Conservation (phyloP, 2,113 vertebrate species). For the Myotis brandtii region DNA sequence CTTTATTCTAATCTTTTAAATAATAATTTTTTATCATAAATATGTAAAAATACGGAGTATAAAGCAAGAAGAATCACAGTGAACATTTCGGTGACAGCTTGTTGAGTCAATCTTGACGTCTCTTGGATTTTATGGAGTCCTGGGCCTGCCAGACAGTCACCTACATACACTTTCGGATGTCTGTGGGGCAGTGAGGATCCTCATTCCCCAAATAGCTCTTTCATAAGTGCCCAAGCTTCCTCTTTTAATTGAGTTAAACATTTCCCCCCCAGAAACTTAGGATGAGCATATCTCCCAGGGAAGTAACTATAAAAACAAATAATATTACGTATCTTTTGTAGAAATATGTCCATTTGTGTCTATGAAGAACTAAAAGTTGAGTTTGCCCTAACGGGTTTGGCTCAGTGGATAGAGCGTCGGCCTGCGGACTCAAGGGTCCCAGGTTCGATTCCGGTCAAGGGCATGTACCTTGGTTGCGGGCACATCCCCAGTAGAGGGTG, state of each 20-base stretch:
- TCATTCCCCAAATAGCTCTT: not conserved
- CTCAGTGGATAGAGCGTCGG: too few relatives aligned
- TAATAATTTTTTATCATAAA: not conserved
- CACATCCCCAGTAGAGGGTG: too few relatives aligned
- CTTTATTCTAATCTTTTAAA: not conserved
- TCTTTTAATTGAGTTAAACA: not conserved
- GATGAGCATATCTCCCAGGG: not conserved
- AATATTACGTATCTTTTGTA: not conserved
- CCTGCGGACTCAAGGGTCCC: too few relatives aligned
- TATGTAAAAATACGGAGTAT: not conserved
- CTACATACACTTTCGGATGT: not conserved
- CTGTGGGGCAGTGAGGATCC: not conserved
- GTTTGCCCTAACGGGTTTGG: too few relatives aligned
- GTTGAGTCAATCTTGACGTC: not conserved
- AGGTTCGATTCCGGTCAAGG: too few relatives aligned
- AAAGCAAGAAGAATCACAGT: not conserved
- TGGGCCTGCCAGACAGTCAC: not conserved
- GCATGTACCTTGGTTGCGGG: too few relatives aligned
- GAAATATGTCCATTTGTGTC: not conserved
- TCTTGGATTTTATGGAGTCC: not conserved
- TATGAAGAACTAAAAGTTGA: not conserved
- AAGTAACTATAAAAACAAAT: not conserved
- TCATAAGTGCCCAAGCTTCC: not conserved
- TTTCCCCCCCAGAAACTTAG: not conserved
- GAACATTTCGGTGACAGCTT: not conserved